Conservation (phyloP, 2,113 vertebrate genomes). For the Anseranas semipalmata region DNA sequence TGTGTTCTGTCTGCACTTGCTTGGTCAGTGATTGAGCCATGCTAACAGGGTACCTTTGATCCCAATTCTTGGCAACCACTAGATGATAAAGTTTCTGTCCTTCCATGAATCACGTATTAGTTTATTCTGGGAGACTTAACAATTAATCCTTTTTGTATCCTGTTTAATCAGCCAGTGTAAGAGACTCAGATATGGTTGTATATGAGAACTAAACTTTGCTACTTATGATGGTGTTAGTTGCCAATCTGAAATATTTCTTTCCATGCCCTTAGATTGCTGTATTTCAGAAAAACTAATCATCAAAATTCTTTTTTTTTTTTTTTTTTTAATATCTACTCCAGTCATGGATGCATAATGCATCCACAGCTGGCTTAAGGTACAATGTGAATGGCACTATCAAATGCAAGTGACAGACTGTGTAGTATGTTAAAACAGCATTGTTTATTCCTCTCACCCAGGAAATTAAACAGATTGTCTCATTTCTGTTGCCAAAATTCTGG, state of each 20-base stretch:
- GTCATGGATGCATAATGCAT: background rate
- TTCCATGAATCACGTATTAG: background rate
- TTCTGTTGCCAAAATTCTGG: slow-evolving; percentile 6
- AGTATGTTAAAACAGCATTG: background rate
- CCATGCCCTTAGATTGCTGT: background rate
- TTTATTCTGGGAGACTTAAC: background rate
- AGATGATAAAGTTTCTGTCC: background rate
- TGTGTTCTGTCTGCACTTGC: background rate
- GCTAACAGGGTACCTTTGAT: background rate
- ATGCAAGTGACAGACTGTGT: background rate
- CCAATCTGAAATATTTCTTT: background rate
- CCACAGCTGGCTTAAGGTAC: background rate
- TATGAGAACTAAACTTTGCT: background rate
- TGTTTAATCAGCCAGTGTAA: background rate
- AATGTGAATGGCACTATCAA: background rate
- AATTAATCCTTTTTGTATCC: background rate
- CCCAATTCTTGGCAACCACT: background rate
- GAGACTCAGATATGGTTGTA: background rate
- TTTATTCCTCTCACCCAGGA: slow-evolving; percentile 1
- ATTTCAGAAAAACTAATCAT: background rate
- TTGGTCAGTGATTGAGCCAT: background rate
- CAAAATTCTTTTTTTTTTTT: background rate
- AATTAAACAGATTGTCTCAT: slow-evolving; percentile 21
- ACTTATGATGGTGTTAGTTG: background rate
- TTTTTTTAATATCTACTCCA: background rate